A percentile compares a stretch with the other conserved stretches of the same genome.
phyloP scores from a whole-genome alignment of 2,888 invertebrate species.

The Lepidonotus clava region DNA sequence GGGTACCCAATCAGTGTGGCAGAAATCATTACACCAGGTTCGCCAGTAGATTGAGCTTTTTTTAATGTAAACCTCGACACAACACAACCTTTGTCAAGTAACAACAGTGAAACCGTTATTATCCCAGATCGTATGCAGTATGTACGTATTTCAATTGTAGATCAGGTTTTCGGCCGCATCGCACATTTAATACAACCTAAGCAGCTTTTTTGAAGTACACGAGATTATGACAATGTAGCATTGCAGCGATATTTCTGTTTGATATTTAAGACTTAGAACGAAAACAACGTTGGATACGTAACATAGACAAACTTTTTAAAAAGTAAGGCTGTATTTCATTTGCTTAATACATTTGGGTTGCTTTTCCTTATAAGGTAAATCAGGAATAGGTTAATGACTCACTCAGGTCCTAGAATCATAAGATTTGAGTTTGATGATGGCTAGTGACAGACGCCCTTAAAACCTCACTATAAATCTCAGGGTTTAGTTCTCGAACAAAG shows the following conservation, averaged over 20 bases:
- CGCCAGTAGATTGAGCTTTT: too few species aligned
- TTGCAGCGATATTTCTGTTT: background rate
- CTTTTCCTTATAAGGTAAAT: background rate
- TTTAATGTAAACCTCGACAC: background rate
- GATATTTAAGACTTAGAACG: background rate
- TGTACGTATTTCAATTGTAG: background rate
- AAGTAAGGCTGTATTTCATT: background rate
- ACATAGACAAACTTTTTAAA: background rate
- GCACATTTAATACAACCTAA: background rate
- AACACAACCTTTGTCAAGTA: too few species aligned
- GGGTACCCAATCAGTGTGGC: background rate
- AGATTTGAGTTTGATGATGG: background rate
- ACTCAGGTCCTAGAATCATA: background rate
- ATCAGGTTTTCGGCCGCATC: background rate
- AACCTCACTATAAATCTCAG: constrained; percentile 41
- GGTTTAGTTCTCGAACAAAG: constrained; percentile 9
- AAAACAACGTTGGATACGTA: too few species aligned
- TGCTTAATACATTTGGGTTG: background rate
- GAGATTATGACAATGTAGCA: background rate
- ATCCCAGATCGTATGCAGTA: too few species aligned
- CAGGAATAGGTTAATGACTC: background rate
- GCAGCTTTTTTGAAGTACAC: background rate
- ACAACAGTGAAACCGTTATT: too few species aligned
- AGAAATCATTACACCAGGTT: background rate
- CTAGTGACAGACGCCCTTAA: background rate